A percentile compares a stretch with the other conserved stretches of the same genome.
These are phyloP conservation scores for Trileptium ribeirensis DNA, from an alignment of 2,888 invertebrate species.

Conservation along the genomic window DNA sequence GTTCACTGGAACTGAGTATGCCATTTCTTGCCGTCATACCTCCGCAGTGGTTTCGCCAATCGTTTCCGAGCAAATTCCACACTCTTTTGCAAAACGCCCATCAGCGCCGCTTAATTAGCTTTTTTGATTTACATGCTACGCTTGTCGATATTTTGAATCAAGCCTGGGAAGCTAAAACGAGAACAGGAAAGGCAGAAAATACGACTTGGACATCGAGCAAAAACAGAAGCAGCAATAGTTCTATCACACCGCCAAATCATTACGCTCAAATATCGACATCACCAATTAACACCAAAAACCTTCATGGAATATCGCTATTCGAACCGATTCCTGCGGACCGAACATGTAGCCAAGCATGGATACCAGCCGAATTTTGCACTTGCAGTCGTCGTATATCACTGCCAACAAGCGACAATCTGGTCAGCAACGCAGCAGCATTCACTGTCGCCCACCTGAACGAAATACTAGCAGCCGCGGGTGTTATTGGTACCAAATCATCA, in stretches of 20 bases:
- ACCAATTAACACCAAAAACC: conserved; percentile 21
- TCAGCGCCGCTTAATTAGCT: conserved; percentile 12
- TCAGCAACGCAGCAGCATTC: conserved; percentile 30
- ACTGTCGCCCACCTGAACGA: conserved; percentile 38
- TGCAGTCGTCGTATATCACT: conserved; percentile 41
- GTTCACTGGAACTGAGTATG: conserved; percentile 45
- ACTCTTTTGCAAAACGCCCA: conserved; percentile 19
- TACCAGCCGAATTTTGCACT: conserved; percentile 47
- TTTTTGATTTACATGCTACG: conserved; percentile 41
- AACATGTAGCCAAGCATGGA: conserved; percentile 39
- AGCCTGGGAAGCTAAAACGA: neutral
- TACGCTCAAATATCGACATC: neutral
- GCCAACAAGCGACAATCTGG: conserved; percentile 29
- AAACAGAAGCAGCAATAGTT: too few relatives aligned
- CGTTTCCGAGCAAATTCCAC: neutral
- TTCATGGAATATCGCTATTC: conserved; percentile 35
- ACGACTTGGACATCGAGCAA: too few relatives aligned
- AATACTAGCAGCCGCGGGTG: conserved; percentile 22
- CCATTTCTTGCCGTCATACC: conserved; percentile 45
- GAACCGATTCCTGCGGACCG: conserved; percentile 36
- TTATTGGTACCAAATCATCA: too few relatives aligned
- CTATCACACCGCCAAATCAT: too few relatives aligned
- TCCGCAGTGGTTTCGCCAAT: conserved; percentile 31
- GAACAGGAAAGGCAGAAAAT: neutral
- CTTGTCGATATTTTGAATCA: conserved; percentile 37